phyloP scores from a whole-genome alignment of 1,140 invertebrate species.

The Zaprionus gabonicus region DNA sequence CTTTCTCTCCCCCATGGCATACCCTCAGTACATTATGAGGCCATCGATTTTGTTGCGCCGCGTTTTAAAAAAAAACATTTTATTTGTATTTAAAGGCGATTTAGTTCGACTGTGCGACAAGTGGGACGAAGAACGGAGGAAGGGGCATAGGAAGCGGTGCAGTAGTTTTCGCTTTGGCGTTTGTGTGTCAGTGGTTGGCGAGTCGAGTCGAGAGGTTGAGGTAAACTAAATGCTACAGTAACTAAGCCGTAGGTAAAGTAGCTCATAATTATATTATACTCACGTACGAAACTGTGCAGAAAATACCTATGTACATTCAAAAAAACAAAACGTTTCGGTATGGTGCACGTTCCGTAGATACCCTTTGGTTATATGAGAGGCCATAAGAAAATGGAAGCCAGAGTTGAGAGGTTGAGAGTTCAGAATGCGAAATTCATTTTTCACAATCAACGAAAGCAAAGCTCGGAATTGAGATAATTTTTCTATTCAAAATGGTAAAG shows the following conservation, averaged over 20 bases:
- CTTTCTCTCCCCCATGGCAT: background rate
- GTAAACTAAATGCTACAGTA: slow-evolving; percentile 57
- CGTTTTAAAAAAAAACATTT: slow-evolving; percentile 53
- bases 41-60: slow-evolving; percentile 71
- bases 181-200: slow-evolving; percentile 56
- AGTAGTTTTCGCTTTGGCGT: slow-evolving; percentile 19
- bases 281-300: slow-evolving; percentile 78
- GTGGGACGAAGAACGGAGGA: too few relatives aligned
- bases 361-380: background rate
- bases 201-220: slow-evolving; percentile 33
- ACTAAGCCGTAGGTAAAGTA: slow-evolving; percentile 70
- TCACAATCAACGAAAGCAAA: too few relatives aligned
- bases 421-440: too few relatives aligned
- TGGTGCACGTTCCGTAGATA: background rate
- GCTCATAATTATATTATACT: slow-evolving; percentile 82
- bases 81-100: slow-evolving; percentile 71
- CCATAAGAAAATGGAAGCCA: too few relatives aligned
- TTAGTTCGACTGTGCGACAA: slow-evolving; percentile 47
- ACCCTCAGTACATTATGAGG: slow-evolving; percentile 63
- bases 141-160: background rate
- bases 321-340: slow-evolving; percentile 19
- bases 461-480: too few relatives aligned
- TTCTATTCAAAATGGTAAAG: too few relatives aligned
- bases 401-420: too few relatives aligned
- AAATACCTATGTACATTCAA: slow-evolving; percentile 48